Percentiles rank a stretch among this genome's conserved stretches.
phyloP scores from a whole-genome alignment of 2,113 vertebrate species.

The Corythaixoides concolor region DNA sequence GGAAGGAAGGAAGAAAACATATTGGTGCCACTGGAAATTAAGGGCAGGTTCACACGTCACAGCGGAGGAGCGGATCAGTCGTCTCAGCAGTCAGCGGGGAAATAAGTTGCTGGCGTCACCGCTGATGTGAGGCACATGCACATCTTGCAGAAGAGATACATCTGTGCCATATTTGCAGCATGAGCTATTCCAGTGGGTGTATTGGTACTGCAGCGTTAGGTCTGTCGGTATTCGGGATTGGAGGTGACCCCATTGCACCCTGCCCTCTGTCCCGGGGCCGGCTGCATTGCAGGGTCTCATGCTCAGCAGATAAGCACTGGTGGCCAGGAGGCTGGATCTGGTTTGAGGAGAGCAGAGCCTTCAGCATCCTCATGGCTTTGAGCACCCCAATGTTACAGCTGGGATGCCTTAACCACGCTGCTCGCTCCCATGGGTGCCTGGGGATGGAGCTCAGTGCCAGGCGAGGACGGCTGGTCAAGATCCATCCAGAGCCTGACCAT shows the following conservation, averaged over 20 bases:
- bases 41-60: constrained; percentile 6
- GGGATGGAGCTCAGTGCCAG: not conserved
- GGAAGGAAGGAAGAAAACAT: not conserved
- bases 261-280: not conserved
- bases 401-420: accelerated
- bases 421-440: accelerated
- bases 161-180: constrained; percentile 23
- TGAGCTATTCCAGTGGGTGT: not conserved
- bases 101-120: constrained; percentile 56
- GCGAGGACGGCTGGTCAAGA: accelerated
- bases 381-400: not conserved
- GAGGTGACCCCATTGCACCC: not conserved
- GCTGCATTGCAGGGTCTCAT: accelerated
- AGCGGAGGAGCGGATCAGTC: not conserved
- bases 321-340: not conserved
- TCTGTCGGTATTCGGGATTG: not conserved
- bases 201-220: not conserved
- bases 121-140: constrained; percentile 19
- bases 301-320: not conserved
- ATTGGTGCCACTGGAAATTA: not conserved
- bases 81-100: constrained; percentile 44
- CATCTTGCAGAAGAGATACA: not conserved
- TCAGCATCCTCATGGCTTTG: not conserved
- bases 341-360: not conserved
- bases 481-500: not conserved